These are phyloP conservation scores for Microcaecilia unicolor DNA, from an alignment of 2,797 vertebrate species.

Conservation along the genomic window DNA sequence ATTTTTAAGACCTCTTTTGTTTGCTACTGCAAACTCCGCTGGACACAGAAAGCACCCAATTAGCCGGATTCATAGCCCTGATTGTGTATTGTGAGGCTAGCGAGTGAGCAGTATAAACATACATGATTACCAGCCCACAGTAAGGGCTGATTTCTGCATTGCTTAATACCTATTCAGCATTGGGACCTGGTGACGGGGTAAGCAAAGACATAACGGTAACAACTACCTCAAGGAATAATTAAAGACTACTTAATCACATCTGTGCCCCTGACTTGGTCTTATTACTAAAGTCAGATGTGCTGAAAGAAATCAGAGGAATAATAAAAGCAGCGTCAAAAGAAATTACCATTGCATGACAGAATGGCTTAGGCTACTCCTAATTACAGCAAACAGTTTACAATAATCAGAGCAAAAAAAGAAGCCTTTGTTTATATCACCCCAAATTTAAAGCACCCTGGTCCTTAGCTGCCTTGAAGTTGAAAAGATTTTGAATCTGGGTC, in stretches of 20 bases:
- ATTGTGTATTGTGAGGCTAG: conserved; percentile 66
- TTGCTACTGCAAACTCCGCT: conserved; percentile 58
- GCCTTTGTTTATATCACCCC: too few species aligned
- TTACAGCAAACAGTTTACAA: conserved; percentile 58
- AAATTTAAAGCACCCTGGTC: too few species aligned
- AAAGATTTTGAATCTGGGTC: too few species aligned
- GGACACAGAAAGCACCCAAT: conserved; percentile 68
- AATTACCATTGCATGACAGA: conserved; percentile 49
- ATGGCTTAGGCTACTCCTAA: conserved; percentile 55
- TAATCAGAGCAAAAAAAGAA: too few species aligned
- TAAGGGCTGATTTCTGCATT: conserved; percentile 62
- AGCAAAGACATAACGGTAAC: conserved; percentile 53
- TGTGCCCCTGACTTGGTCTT: conserved; percentile 81
- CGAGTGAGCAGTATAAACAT: conserved; percentile 58
- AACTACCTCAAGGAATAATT: conserved; percentile 76
- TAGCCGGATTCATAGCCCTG: conserved; percentile 70
- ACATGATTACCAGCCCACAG: conserved; percentile 61
- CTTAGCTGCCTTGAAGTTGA: too few species aligned
- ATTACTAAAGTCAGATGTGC: conserved; percentile 78
- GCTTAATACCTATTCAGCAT: conserved; percentile 62
- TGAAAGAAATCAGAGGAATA: conserved; percentile 84
- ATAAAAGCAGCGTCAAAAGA: conserved; percentile 51
- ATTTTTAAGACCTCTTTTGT: conserved; percentile 64
- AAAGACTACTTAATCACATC: conserved; percentile 67
- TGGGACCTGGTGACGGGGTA: conserved; percentile 54